Percentiles rank a stretch among this genome's conserved stretches.
Evolutionary conservation across 30 jellyfish, hydroid and myxozoan species (phyloP).

Genomic region (Aurelia aurita complex sp. Pacific): DNA sequence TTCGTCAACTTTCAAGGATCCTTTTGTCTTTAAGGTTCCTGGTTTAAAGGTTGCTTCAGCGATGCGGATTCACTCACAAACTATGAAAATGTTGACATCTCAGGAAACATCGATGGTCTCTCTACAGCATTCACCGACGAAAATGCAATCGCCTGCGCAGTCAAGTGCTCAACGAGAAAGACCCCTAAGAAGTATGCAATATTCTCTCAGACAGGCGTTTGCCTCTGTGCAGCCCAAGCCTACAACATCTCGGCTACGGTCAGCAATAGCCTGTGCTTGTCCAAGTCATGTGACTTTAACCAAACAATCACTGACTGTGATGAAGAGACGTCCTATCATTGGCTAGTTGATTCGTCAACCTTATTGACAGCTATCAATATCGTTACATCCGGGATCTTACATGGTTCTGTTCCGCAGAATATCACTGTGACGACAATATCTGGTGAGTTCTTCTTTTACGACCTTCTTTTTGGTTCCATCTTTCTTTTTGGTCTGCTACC

Average conservation of each 20-base stretch:
- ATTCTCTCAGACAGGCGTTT: conserved; percentile 38
- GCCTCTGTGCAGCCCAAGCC: conserved; percentile 35
- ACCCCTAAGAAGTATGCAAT: conserved; percentile 22
- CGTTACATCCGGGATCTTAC: neutral
- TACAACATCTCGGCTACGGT: conserved; percentile 1
- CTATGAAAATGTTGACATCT: conserved; percentile 3
- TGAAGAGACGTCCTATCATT: conserved; percentile 27
- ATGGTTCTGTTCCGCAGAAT: conserved; percentile 54
- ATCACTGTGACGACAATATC: conserved; percentile 35
- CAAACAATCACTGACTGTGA: conserved; percentile 34
- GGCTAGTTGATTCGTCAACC: conserved; percentile 19
- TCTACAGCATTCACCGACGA: conserved; percentile 5
- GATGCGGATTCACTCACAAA: conserved; percentile 20
- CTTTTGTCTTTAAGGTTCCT: conserved; percentile 6
- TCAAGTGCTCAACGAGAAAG: conserved; percentile 6
- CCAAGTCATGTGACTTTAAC: conserved; percentile 20
- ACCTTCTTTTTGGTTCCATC: no score
- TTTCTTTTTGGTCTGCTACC: no score
- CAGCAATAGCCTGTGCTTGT: conserved; percentile 9
- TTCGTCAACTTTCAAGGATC: neutral
- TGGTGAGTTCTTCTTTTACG: conserved; percentile 6
- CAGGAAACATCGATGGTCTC: conserved; percentile 11
- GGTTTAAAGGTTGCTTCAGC: conserved; percentile 46
- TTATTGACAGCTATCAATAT: conserved; percentile 19
- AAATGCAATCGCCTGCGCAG: conserved; percentile 26